A percentile compares a stretch with the other conserved stretches of the same genome.
phyloP scores from a whole-genome alignment of 2,797 vertebrate species.

The Poeciliopsis turneri region DNA sequence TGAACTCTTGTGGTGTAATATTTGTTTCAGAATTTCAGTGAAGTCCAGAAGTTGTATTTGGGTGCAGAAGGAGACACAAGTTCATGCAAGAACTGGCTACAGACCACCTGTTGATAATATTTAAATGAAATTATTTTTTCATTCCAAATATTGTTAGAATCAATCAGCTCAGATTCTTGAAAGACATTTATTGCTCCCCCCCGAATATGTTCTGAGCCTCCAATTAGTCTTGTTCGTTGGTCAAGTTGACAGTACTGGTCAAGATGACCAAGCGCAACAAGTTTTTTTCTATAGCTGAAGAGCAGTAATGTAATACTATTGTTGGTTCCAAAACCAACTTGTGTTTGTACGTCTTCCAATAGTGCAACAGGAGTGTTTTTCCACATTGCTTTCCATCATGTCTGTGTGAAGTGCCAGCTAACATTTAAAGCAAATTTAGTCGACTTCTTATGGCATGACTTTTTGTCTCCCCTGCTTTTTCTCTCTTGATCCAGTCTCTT shows the following conservation, averaged over 20 bases:
- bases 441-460: conserved; percentile 13
- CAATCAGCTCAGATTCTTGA: background rate
- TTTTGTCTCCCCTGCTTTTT: background rate
- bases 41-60: background rate
- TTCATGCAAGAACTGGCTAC: conserved; percentile 9
- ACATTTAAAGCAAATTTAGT: conserved; percentile 53
- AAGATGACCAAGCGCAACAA: background rate
- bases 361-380: conserved; percentile 38
- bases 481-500: background rate
- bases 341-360: conserved; percentile 9
- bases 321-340: background rate
- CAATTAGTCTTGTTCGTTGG: background rate
- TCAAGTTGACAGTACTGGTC: background rate
- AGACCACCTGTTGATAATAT: conserved; percentile 9
- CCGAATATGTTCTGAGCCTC: background rate
- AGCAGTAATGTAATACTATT: background rate
- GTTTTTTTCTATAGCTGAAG: background rate
- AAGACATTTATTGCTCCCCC: background rate
- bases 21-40: background rate
- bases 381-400: conserved; percentile 24
- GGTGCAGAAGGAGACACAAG: background rate
- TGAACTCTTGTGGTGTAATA: background rate
- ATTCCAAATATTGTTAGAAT: background rate
- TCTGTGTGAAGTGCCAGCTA: conserved; percentile 46
- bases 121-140: background rate